These are phyloP conservation scores for Apis mellifera DNA, from an alignment of 1,140 invertebrate genomes.

Conservation along the genomic window Amel_HAv3.1 CM009932.2:15589001-15589500, in stretches of 20 bases:
- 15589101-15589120: no score
- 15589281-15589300: neutral
- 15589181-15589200: neutral
- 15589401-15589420: constrained; percentile 2
- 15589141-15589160: no score
- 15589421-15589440: neutral
- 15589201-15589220: neutral
- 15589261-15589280: constrained; percentile 5
- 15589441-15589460: neutral
- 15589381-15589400: neutral
- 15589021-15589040: no score
- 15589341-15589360: neutral
- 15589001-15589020: no score
- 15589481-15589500: neutral
- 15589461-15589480: neutral
- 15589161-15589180: no score
- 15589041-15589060: no score
- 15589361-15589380: neutral
- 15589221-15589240: constrained; percentile 10
- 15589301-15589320: constrained; percentile 5
- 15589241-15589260: neutral
- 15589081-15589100: no score
- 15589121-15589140: no score
- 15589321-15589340: neutral
- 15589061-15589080: no score